phyloP scores from a whole-genome alignment of 2,888 invertebrate species.

The Platycnemis pennipes region DNA sequence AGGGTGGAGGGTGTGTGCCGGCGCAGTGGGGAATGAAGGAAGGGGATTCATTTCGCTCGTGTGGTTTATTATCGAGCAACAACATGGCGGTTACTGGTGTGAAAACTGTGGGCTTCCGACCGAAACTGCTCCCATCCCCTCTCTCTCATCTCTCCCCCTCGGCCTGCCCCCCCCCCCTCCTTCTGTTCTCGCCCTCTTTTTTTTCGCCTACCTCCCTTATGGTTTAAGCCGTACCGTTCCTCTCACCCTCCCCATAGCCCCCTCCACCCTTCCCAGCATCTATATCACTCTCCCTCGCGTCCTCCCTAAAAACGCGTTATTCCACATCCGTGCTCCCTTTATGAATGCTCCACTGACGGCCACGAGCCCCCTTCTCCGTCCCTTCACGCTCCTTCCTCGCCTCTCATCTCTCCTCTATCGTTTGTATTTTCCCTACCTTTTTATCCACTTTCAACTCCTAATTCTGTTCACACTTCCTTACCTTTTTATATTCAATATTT shows the following conservation, averaged over 20 bases:
- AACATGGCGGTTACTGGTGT: conserved; percentile 68
- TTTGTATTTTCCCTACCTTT: neutral
- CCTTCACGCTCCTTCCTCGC: neutral
- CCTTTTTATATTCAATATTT: neutral
- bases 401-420: neutral
- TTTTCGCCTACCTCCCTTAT: conserved; percentile 48
- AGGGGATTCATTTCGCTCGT: conserved; percentile 65
- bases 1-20: neutral
- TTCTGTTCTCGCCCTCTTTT: conserved; percentile 29
- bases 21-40: neutral
- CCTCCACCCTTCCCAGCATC: neutral
- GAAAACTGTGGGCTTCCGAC: conserved; percentile 67
- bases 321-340: conserved; percentile 64
- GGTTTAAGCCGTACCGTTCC: conserved; percentile 5
- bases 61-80: conserved; percentile 67
- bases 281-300: conserved; percentile 27
- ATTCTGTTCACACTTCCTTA: neutral
- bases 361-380: conserved; percentile 4
- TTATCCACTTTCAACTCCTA: neutral
- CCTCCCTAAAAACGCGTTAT: conserved; percentile 65
- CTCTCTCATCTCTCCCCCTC: neutral
- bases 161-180: neutral
- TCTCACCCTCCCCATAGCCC: neutral
- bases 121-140: conserved; percentile 37
- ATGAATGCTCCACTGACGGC: conserved; percentile 63